Evolutionary conservation across 2,888 invertebrate genomes (phyloP).

Genomic region (Rotaria sp.): DNA sequence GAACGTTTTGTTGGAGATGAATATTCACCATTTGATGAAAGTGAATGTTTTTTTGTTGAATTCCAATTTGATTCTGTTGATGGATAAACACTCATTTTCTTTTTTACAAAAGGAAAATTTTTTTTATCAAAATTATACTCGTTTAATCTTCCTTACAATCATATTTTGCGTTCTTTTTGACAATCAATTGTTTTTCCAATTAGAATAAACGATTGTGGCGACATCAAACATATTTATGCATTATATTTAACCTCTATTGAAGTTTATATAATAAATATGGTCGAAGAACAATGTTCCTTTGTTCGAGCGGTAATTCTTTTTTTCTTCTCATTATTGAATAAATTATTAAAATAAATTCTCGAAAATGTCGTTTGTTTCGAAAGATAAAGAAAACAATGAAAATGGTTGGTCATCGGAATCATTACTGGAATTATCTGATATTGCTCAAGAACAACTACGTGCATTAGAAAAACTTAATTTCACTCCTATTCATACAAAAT

Average conservation of each 20-base stretch:
- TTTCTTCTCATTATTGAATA: too few species aligned
- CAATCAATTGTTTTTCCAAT: not conserved
- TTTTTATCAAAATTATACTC: not conserved
- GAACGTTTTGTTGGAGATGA: conserved; percentile 5
- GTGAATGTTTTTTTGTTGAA: not conserved
- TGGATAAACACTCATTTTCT: not conserved
- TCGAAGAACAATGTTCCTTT: not conserved
- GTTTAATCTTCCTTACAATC: not conserved
- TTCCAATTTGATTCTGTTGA: not conserved
- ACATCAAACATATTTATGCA: not conserved
- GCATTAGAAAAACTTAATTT: not conserved
- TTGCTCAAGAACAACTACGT: not conserved
- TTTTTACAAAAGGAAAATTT: not conserved
- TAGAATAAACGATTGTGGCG: not conserved
- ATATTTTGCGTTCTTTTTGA: not conserved
- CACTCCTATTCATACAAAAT: not conserved
- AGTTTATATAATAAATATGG: not conserved
- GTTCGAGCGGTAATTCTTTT: not conserved
- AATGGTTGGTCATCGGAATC: not conserved
- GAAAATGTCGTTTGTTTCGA: not conserved
- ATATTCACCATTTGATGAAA: not conserved
- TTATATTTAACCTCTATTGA: not conserved
- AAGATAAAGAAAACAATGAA: not conserved
- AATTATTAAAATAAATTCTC: too few species aligned
- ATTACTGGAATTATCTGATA: not conserved